phyloP scores from a whole-genome alignment of 2,888 invertebrate genomes.

The Brassicogethes aeneus region DNA sequence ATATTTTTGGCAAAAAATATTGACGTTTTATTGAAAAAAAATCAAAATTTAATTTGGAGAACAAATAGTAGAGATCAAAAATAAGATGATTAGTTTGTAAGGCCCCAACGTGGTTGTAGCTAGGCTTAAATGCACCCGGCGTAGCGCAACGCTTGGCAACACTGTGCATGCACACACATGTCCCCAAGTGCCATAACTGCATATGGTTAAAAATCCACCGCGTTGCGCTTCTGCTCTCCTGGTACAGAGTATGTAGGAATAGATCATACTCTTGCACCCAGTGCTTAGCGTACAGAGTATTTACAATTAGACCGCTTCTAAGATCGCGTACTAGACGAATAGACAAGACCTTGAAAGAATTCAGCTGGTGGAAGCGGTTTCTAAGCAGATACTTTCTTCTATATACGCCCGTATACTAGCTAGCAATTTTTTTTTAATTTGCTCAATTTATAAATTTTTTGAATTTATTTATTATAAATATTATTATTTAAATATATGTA shows the following conservation, averaged over 20 bases:
- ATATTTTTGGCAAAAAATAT: too few relatives aligned
- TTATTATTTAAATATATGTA: too few relatives aligned
- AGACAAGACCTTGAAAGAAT: constrained; percentile 6
- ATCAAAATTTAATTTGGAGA: too few relatives aligned
- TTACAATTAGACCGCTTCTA: constrained; percentile 4
- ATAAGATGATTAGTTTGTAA: too few relatives aligned
- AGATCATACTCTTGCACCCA: constrained; percentile 35
- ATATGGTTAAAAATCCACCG: constrained; percentile 15
- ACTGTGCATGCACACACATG: constrained; percentile 15
- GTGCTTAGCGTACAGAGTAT: neutral
- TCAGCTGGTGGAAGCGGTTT: neutral
- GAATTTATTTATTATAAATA: too few relatives aligned
- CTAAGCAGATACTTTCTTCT: neutral
- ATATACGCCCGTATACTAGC: too few relatives aligned
- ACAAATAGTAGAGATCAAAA: too few relatives aligned
- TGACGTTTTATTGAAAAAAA: too few relatives aligned
- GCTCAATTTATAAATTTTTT: too few relatives aligned
- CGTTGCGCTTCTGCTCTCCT: constrained; percentile 28
- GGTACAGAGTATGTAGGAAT: constrained; percentile 38
- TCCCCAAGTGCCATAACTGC: constrained; percentile 18
- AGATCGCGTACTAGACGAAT: constrained; percentile 12
- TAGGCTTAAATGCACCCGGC: constrained; percentile 2
- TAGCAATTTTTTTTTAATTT: too few relatives aligned
- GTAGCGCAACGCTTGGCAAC: constrained; percentile 5
- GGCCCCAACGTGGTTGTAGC: too few relatives aligned